Evolutionary conservation across 1,140 invertebrate species (phyloP).

Genomic region (Drosophila dunni): DNA sequence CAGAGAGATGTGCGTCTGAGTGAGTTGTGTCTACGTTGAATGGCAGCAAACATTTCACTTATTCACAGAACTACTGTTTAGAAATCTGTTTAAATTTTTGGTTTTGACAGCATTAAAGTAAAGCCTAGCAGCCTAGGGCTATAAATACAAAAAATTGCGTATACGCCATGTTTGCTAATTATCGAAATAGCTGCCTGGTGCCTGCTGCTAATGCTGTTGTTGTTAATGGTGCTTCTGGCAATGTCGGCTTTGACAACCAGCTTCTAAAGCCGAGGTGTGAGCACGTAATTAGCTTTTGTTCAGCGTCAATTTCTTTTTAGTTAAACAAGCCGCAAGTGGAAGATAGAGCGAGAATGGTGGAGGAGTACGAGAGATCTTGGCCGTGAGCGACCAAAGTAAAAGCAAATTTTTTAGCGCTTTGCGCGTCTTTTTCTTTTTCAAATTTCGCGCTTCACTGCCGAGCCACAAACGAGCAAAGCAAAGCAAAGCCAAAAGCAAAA

Average conservation of each 20-base stretch:
- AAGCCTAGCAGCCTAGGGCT: not conserved
- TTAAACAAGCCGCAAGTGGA: conserved; percentile 27
- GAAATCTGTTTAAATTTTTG: conserved; percentile 12
- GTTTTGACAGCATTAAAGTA: conserved; percentile 10
- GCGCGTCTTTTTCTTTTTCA: conserved; percentile 37
- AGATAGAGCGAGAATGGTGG: not conserved
- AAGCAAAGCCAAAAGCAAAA: conserved; percentile 32
- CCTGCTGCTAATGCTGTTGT: not conserved
- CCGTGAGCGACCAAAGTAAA: conserved; percentile 26
- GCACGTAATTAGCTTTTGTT: conserved; percentile 63
- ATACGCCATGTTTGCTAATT: conserved; percentile 52
- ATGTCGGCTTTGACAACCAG: conserved; percentile 52
- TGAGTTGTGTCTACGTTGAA: conserved; percentile 27
- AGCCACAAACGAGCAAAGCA: conserved; percentile 36
- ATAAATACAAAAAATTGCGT: conserved; percentile 25
- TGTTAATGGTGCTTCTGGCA: conserved; percentile 12
- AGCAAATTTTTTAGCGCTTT: conserved; percentile 33
- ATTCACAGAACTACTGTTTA: not conserved
- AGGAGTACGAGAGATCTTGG: conserved; percentile 4
- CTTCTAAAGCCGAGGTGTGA: conserved; percentile 23
- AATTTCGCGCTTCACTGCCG: conserved; percentile 54
- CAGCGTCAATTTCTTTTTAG: conserved; percentile 47
- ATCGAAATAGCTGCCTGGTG: conserved; percentile 31
- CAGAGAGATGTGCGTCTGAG: conserved; percentile 15
- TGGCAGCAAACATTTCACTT: conserved; percentile 21